Conservation (phyloP, 2,113 vertebrate genomes). For the Pagrus major region DNA sequence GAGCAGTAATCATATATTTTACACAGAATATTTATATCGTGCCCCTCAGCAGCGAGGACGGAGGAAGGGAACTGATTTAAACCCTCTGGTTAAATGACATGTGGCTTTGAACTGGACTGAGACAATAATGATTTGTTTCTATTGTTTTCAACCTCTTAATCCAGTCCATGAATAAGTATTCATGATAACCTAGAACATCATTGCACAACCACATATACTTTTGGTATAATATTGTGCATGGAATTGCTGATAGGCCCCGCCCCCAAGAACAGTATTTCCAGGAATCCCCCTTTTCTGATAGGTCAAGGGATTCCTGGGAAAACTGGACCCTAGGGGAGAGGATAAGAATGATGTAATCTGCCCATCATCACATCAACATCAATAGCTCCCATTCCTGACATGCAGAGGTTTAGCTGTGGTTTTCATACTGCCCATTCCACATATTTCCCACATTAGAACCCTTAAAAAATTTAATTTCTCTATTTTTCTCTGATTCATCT, state of each 20-base stretch:
- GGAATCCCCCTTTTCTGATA: constrained; percentile 95
- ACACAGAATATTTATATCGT: neutral
- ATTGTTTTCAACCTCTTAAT: neutral
- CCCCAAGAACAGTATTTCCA: constrained; percentile 99
- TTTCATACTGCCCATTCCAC: neutral
- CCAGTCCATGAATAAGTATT: neutral
- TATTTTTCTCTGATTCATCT: too few relatives aligned
- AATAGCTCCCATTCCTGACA: neutral
- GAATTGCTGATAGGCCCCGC: constrained; percentile 85
- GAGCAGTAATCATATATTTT: neutral
- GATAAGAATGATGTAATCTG: constrained; percentile 51
- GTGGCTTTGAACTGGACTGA: neutral
- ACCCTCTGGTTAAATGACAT: neutral
- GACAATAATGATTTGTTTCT: neutral
- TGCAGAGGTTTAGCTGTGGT: neutral
- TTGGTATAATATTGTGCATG: neutral
- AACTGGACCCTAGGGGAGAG: constrained; percentile 99
- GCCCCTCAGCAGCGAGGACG: too few relatives aligned
- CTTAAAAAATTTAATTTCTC: too few relatives aligned
- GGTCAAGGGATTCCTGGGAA: constrained; percentile 99
- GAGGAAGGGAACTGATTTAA: neutral
- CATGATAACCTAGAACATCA: neutral
- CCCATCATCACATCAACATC: neutral
- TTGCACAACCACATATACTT: neutral
- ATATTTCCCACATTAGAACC: too few relatives aligned